These are phyloP conservation scores for Uropsilus gracilis DNA, from an alignment of 2,113 vertebrate genomes.

Conservation along the genomic window DNA sequence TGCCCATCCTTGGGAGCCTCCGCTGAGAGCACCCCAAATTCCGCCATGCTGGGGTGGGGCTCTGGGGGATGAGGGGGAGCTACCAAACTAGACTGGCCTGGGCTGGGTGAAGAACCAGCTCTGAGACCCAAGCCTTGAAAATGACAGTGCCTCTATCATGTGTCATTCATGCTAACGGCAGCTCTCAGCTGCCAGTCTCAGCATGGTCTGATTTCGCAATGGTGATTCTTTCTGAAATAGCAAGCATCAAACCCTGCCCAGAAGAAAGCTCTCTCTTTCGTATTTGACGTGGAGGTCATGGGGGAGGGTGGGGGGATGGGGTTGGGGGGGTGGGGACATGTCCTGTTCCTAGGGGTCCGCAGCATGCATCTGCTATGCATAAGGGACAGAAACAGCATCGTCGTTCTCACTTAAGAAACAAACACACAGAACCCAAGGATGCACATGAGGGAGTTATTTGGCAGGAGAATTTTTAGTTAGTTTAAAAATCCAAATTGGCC, in stretches of 20 bases:
- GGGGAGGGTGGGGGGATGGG: background rate
- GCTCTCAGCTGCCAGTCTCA: background rate
- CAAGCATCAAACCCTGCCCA: background rate
- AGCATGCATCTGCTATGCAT: background rate
- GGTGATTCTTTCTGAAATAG: background rate
- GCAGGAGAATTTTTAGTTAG: background rate
- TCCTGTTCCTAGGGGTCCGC: background rate
- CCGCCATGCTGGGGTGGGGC: too few species aligned
- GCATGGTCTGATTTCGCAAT: background rate
- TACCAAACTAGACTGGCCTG: too few species aligned
- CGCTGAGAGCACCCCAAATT: background rate
- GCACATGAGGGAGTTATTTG: background rate
- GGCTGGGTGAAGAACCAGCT: background rate
- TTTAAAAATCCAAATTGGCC: slow-evolving; percentile 8
- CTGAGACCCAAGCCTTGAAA: background rate
- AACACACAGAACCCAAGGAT: background rate
- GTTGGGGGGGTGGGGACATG: background rate
- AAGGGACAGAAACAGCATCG: background rate
- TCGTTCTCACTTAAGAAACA: background rate
- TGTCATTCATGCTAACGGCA: background rate
- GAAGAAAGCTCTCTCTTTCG: background rate
- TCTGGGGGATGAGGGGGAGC: too few species aligned
- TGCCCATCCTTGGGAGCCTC: background rate
- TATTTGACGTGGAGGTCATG: background rate
- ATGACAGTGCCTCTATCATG: background rate